Evolutionary conservation across 2,888 invertebrate genomes (phyloP).

Genomic region (Myopa tessellatipennis): DNA sequence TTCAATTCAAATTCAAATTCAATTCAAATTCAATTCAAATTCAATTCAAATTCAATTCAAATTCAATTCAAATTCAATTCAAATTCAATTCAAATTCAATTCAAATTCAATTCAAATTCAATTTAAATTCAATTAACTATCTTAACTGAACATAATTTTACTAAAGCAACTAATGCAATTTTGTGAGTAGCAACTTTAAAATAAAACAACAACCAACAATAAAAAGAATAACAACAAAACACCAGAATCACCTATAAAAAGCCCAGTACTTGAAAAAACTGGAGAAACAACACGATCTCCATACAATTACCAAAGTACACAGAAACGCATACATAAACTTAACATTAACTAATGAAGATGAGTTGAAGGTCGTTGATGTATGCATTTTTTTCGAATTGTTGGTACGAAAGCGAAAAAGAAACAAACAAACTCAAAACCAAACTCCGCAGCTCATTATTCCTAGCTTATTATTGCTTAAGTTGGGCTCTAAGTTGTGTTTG

Average conservation of each 20-base stretch:
- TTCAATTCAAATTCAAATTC: no score
- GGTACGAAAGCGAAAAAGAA: neutral
- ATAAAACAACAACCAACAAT: neutral
- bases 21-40: no score
- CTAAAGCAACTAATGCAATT: neutral
- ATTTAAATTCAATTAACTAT: neutral
- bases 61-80: neutral
- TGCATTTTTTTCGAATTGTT: neutral
- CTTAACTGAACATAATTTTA: slow-evolving; percentile 21
- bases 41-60: no score
- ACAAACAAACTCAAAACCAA: neutral
- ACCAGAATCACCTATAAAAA: slow-evolving; percentile 3
- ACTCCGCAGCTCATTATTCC: slow-evolving; percentile 22
- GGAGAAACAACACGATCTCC: neutral
- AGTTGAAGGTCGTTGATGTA: slow-evolving; percentile 47
- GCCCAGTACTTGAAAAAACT: neutral
- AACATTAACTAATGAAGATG: slow-evolving; percentile 48
- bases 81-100: neutral
- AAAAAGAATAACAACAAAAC: slow-evolving; percentile 13
- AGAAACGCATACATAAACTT: slow-evolving; percentile 12
- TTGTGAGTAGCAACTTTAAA: neutral
- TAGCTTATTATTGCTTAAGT: slow-evolving; percentile 25
- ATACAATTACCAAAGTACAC: slow-evolving; percentile 2
- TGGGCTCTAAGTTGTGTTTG: neutral
- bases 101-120: neutral